Conservation (phyloP, 2,888 invertebrate genomes). For the Drosophila macrothrix region DNA sequence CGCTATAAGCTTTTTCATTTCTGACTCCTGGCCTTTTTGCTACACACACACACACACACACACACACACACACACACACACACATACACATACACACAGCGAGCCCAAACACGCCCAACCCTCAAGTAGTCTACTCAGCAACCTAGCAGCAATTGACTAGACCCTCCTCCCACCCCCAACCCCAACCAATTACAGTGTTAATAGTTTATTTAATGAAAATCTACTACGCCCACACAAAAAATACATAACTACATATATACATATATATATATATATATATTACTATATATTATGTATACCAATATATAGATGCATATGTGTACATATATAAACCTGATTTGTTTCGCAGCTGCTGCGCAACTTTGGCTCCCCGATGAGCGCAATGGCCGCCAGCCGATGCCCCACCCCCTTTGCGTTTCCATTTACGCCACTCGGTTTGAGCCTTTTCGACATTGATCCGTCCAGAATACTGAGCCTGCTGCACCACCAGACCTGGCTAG, state of each 20-base stretch:
- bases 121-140: conserved; percentile 7
- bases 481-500: conserved; percentile 86
- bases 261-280: background rate
- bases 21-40: background rate
- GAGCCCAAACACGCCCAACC: background rate
- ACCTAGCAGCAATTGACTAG: conserved; percentile 19
- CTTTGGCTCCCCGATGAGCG: conserved; percentile 71
- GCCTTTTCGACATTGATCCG: conserved; percentile 86
- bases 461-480: conserved; percentile 87
- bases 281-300: background rate
- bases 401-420: conserved; percentile 87
- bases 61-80: conserved; percentile 2
- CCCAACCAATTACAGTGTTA: conserved; percentile 1
- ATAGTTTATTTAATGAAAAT: conserved; percentile 5
- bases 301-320: background rate
- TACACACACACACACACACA: background rate
- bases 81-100: background rate
- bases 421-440: conserved; percentile 86
- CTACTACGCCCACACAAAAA: background rate
- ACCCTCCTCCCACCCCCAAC: background rate
- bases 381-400: conserved; percentile 77
- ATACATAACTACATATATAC: background rate
- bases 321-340: conserved; percentile 1
- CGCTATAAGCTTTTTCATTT: conserved; percentile 5
- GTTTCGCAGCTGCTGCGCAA: conserved; percentile 75